Base-by-base conservation (phyloP, 53 echinoderm and acorn worm species). In the Paracentrotus lividus region DNA sequence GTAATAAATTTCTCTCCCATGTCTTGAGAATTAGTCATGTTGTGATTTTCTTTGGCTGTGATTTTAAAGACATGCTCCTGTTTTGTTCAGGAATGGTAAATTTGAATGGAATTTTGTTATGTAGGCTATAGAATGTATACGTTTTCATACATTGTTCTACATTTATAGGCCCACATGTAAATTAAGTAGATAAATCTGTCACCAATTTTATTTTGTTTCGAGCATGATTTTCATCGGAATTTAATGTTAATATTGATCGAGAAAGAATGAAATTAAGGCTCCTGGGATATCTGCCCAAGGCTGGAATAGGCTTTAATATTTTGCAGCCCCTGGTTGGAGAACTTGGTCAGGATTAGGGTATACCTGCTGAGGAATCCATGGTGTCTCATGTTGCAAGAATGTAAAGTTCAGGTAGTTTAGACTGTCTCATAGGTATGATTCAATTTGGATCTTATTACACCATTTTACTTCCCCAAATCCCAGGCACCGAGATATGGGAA, bases 41-140 rank as follows among this genome's bases (percentile, higher is more conserved):
- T 81, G 45, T 81, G 45, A 72, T 72, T 72, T n/a, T 72, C 72
- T 21, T 72, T 72, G 38, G 40, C 40, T n/a, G n/a, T n/a, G n/a
- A n/a, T n/a, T n/a, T n/a, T n/a, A n/a, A n/a, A n/a, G n/a, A n/a
- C n/a, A n/a, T n/a, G n/a, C n/a, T n/a, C n/a, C n/a, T n/a, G n/a
- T n/a, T n/a, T n/a, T n/a, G n/a, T n/a, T n/a, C n/a, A n/a, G n/a
- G n/a, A n/a, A n/a, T n/a, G n/a, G n/a, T n/a, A n/a, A n/a, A n/a
- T n/a, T n/a, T n/a, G n/a, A n/a, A n/a, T n/a, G n/a, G n/a, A n/a
- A n/a, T n/a, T n/a, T n/a, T n/a, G n/a, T n/a, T n/a, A n/a, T n/a
- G n/a, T n/a, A n/a, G n/a, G n/a, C n/a, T n/a, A n/a, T n/a, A n/a
- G n/a, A n/a, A n/a, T n/a, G n/a, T n/a, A n/a, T n/a, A n/a, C n/a